Evolutionary conservation across 2,113 vertebrate genomes (phyloP), one percentile per base, ranked within the genome.

Genomic region (Sprattus sprattus): DNA sequence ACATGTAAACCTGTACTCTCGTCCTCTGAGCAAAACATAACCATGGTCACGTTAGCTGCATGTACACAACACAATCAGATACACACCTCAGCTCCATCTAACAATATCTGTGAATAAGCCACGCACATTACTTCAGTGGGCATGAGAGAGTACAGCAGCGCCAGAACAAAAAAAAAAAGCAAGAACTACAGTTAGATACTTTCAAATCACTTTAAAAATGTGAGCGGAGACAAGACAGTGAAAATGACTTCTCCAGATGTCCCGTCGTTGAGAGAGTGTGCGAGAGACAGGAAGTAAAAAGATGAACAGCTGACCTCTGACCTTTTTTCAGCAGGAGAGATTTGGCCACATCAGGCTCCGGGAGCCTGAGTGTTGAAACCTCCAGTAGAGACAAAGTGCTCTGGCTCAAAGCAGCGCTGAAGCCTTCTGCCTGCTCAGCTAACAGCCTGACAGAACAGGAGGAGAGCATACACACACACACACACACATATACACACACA

Each of bases 251-350:
- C 71, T 39, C 28, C 28, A 78, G 71, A 78, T 78, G 71, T 78
- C 71, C 32, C 71, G 54, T 78, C 32, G 71, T 32, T 39, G 71
- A 78, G 67, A 75, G 92, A 91, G 92, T 96, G 95, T 96, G 95
- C 92, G 92, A 93, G 94, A 91, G 80, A 83, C 49, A 64, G 39
- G 75, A 57, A 78, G 60, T 25, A 87, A 89, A 39, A 90, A 87
- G 89, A 84, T 52, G 84, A 92, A 92, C 89, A 91, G 94, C 6
- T 95, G 92, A 92, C 91, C 81, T 86, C 86, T 91, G 92, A 92
- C 92, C 91, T 78, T 15, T 78, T 32, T 39, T 78, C 71, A 78
- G 71, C 71, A 78, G 71, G 71, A 78, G 11, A 32, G 32, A 32
- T 78, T 78, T 78, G 92, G 92, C 91, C 92, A 93, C 94, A 91